Conservation (phyloP, 2,113 vertebrate genomes). For the Zosterops pallidus region DNA sequence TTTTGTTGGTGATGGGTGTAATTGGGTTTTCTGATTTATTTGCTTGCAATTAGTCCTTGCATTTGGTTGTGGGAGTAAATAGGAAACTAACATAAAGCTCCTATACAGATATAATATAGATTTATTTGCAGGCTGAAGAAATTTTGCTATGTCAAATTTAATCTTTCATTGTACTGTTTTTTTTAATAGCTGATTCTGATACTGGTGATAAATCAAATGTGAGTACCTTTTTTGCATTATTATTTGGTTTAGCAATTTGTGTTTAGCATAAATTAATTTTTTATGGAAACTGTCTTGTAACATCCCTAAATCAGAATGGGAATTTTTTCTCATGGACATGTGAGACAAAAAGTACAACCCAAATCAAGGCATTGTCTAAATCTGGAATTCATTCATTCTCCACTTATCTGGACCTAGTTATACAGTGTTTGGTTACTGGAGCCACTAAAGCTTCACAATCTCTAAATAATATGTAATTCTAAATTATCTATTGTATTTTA, state of each 20-base stretch:
- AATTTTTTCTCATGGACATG: not conserved
- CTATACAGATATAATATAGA: not conserved
- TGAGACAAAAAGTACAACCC: not conserved
- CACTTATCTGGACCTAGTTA: not conserved
- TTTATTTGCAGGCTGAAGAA: not conserved
- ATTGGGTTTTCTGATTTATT: conserved; percentile 37
- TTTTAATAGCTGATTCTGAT: conserved; percentile 66
- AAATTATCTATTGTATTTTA: not conserved
- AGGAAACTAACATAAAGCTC: conserved; percentile 17
- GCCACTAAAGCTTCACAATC: not conserved
- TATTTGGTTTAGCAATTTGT: not conserved
- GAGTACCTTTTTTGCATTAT: conserved; percentile 16
- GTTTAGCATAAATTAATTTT: not conserved
- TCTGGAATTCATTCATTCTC: not conserved
- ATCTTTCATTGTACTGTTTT: not conserved
- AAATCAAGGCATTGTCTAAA: not conserved
- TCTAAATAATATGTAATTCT: not conserved
- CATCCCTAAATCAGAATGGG: not conserved
- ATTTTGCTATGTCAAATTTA: not conserved
- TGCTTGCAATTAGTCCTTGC: conserved; percentile 18
- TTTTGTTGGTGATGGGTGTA: conserved; percentile 62
- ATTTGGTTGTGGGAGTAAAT: conserved; percentile 26
- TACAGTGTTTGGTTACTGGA: not conserved
- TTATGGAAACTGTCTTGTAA: not conserved
- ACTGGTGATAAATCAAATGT: conserved; percentile 73